phyloP scores from a whole-genome alignment of 2,113 vertebrate species.

The Sporophila hypoxantha region DNA sequence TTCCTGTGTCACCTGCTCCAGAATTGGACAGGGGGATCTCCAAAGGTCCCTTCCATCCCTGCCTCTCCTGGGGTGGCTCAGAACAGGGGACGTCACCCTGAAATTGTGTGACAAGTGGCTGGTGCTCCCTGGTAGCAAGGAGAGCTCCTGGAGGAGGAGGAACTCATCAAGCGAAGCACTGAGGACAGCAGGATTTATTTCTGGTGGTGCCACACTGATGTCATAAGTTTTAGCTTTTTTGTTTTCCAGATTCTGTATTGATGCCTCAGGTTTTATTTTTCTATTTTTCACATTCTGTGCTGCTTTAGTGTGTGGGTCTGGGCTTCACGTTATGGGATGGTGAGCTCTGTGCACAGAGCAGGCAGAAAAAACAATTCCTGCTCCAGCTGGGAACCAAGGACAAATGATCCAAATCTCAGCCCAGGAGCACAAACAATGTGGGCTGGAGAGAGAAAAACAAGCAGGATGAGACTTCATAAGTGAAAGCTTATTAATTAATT shows the following conservation, averaged over 20 bases:
- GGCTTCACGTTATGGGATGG: background rate
- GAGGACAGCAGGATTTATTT: background rate
- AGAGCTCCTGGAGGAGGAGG: background rate
- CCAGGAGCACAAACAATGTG: background rate
- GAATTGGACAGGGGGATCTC: background rate
- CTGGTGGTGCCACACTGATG: background rate
- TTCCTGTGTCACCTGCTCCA: background rate
- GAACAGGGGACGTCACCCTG: rapidly evolving
- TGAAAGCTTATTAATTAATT: too few species aligned
- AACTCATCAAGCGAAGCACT: background rate
- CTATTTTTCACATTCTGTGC: background rate
- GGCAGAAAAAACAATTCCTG: background rate
- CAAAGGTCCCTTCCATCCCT: background rate
- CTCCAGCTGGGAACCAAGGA: background rate
- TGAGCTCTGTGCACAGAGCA: background rate
- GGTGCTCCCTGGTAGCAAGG: background rate
- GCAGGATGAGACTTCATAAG: too few species aligned
- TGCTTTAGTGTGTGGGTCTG: background rate
- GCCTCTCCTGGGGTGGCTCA: background rate
- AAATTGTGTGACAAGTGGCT: background rate
- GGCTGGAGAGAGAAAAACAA: background rate
- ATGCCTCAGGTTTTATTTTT: background rate
- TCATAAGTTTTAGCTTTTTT: background rate
- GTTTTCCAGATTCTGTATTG: too few species aligned
- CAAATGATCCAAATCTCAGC: background rate